Base-by-base conservation (phyloP, 1,140 invertebrate genomes). In the Camponotus pennsylvanicus region DNA sequence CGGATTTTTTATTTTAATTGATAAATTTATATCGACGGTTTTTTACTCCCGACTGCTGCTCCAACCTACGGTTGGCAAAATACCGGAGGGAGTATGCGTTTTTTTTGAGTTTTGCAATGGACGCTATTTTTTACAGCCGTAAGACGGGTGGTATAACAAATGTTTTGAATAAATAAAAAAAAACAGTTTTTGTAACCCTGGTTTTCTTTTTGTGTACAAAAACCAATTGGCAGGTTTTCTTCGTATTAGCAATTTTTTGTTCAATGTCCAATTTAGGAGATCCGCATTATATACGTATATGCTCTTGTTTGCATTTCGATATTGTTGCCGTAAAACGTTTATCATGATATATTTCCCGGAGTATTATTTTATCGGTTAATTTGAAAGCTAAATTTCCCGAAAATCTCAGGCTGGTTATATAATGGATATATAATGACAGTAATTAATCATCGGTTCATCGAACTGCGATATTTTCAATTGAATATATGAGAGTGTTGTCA, bases 171-270 rank as follows among this genome's bases (percentile, higher is more conserved):
- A 55, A 85, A 80, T 52, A 76, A 79, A 90, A 80, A 83, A 75
- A 89, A 78, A 87, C 88, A 49, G 77, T 90, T 90, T 90, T 90
- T 90, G 88, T 90, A 71, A 67, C 86, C 77, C 77, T 90, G 88
- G 86, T 90, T 90, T 90, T 90, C 88, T 88, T 90, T 90, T 78
- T 85, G 86, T 90, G 86, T 85, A 86, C 0, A 90, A 90, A 83
- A 88, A 86, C 88, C 89, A 21, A 84, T 86, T 66, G 67, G 83
- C 89, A 90, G 88, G 89, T 90, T 90, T 88, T 90, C 80, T 76
- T 87, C 59, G 86, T 90, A 89, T 82, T 34, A 82, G 75, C 63
- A 89, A 83, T 70, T 57, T 80, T 64, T 85, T 77, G n/a, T 86
- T 76, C 4, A 69, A 18, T 55, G 70, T 86, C 88, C 83, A 63